These are phyloP conservation scores for Melanargia galathea DNA, from an alignment of 2,888 invertebrate species.

Conservation along the genomic window DNA sequence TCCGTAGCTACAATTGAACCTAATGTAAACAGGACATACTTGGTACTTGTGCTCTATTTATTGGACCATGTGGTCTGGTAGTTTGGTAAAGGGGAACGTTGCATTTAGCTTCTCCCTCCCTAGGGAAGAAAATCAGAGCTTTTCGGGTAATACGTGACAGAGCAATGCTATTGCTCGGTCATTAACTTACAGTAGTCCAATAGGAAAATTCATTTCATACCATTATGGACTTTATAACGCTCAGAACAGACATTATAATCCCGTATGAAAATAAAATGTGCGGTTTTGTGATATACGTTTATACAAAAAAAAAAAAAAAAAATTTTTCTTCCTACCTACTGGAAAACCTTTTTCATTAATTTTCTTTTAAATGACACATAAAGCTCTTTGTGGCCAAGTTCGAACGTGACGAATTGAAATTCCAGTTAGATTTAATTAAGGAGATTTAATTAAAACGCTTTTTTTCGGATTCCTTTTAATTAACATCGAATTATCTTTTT, in stretches of 20 bases:
- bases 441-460: not conserved
- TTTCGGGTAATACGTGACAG: slow-evolving; percentile 9
- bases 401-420: slow-evolving; percentile 15
- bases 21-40: not conserved
- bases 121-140: not conserved
- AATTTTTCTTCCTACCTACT: slow-evolving; percentile 8
- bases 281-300: too few species aligned
- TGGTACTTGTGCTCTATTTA: not conserved
- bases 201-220: not conserved
- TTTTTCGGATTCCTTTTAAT: slow-evolving; percentile 5
- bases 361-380: slow-evolving; percentile 9
- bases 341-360: slow-evolving; percentile 5
- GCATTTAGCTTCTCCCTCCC: not conserved
- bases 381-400: slow-evolving; percentile 10
- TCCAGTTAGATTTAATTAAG: slow-evolving; percentile 5
- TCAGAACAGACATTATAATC: not conserved
- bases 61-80: not conserved
- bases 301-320: too few species aligned
- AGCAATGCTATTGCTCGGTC: slow-evolving; percentile 12
- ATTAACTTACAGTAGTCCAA: slow-evolving; percentile 5
- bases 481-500: slow-evolving; percentile 9
- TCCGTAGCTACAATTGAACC: too few species aligned
- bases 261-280: not conserved
- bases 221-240: not conserved
- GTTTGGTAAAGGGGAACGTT: not conserved